Evolutionary conservation across 2,888 invertebrate species (phyloP).

Genomic region (Fissipunctia ypsillon): DNA sequence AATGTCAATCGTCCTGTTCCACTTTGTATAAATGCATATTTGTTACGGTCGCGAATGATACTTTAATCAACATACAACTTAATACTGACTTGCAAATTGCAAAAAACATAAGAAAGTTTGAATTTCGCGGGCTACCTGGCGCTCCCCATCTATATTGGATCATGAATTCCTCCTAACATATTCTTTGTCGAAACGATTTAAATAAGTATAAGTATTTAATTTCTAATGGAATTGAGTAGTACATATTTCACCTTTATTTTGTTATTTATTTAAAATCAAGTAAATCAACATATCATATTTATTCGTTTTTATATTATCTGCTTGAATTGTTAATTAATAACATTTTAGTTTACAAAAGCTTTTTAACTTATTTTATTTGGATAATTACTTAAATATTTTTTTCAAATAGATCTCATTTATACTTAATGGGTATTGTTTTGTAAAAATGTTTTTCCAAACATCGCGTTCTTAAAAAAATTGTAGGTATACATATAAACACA

Average conservation of each 20-base stretch:
- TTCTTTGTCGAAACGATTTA: background rate
- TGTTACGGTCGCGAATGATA: no score
- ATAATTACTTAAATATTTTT: constrained; percentile 10
- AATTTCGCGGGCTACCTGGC: no score
- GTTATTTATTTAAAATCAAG: constrained; percentile 16
- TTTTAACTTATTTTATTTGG: background rate
- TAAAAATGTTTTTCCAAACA: background rate
- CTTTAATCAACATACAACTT: no score
- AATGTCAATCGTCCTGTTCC: no score
- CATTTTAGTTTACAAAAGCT: background rate
- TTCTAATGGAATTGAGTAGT: background rate
- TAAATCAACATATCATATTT: constrained; percentile 31
- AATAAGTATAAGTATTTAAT: constrained; percentile 6
- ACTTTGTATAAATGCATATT: no score
- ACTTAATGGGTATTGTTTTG: background rate
- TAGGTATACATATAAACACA: background rate
- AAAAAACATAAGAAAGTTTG: no score
- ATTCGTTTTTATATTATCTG: background rate
- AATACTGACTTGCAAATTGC: no score
- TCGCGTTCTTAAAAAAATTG: no score
- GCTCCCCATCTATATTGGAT: no score
- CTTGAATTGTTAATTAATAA: constrained; percentile 11
- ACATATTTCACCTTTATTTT: background rate
- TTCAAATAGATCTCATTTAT: constrained; percentile 18
- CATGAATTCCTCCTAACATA: background rate